phyloP scores from a whole-genome alignment of 1,140 invertebrate species.

The Drosophila mojavensis region DNA sequence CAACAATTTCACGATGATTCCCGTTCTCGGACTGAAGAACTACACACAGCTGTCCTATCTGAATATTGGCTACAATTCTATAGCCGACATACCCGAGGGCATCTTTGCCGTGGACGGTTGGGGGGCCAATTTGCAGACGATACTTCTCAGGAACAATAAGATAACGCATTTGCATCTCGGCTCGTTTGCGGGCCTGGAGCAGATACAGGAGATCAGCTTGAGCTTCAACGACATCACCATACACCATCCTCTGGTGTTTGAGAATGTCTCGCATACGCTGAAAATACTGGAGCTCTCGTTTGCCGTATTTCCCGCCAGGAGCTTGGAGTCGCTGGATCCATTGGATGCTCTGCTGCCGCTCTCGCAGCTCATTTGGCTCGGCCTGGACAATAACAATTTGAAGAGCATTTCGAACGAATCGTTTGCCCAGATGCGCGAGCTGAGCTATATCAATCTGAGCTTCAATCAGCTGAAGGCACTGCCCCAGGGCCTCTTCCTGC shows the following conservation, averaged over 20 bases:
- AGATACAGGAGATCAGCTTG: constrained; percentile 93
- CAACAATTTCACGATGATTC: constrained; percentile 90
- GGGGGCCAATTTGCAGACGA: constrained; percentile 91
- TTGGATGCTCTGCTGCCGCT: constrained; percentile 89
- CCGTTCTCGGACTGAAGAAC: constrained; percentile 87
- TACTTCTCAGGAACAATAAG: constrained; percentile 93
- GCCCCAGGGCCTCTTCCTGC: constrained; percentile 88
- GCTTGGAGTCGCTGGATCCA: constrained; percentile 86
- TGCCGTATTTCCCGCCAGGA: constrained; percentile 90
- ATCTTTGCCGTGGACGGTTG: constrained; percentile 89
- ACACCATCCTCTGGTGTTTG: constrained; percentile 90
- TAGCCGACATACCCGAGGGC: constrained; percentile 89
- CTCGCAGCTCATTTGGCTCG: constrained; percentile 91
- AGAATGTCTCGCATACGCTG: constrained; percentile 89
- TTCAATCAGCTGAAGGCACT: constrained; percentile 90
- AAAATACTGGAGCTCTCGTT: constrained; percentile 94
- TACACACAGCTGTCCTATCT: constrained; percentile 90
- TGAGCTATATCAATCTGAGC: constrained; percentile 94
- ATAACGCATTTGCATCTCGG: constrained; percentile 90
- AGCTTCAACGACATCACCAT: constrained; percentile 94
- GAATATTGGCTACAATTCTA: constrained; percentile 94
- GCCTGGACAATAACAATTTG: constrained; percentile 95
- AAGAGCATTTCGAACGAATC: constrained; percentile 88
- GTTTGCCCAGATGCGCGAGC: constrained; percentile 86
- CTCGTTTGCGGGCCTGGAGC: constrained; percentile 88